Base-by-base conservation (phyloP, 2,113 vertebrate species). In the human region DNA sequence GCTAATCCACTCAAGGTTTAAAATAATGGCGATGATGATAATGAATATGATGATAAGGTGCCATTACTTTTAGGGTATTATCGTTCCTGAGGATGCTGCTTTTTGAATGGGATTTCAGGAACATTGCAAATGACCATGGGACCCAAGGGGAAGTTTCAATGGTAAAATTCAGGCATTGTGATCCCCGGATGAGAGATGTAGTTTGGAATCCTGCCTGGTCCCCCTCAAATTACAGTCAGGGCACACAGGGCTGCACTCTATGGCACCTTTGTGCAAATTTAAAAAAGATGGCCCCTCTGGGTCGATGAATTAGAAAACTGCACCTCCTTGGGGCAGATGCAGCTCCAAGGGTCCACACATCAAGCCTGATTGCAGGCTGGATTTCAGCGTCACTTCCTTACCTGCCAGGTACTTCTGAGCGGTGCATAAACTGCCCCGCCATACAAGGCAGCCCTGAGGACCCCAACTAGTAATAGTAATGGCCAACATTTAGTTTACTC, bases 91-190 rank as follows among this genome's bases (percentile, higher is more conserved):
- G 66, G 32, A 68, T 2, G 22, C 89, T 76, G 87, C 82, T 12
- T 83, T 97, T 96, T 70, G 61, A 94, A 70, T 61, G 79, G 72
- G 78, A 81, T 92, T 96, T 83, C 76, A 61, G 55, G 87, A 87
- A 45, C 20, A 35, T 55, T 72, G 30, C 8, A 85, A 79, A 94
- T 92, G 81, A 91, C 93, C 52, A n/a, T 17, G 61, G n/a, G 13
- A 45, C 88, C 27, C 88, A 9, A n/a, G 73, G 38, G 81, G 43
- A 64, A 32, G 11, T 43, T 88, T 59, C 27, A 64, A 5, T 78
- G 57, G 48, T 79, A 12, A 52, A 52, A 86, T 86, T 59, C 40
- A 93, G 55, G 82, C 50, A 3, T 72, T 20, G 50, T 6, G 57
- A 25, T 55, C 18, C 64, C 81, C 52, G 84, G 68, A 68, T 43